phyloP scores from a whole-genome alignment of 1,140 invertebrate genomes.

The Neodiprion pinetum region DNA sequence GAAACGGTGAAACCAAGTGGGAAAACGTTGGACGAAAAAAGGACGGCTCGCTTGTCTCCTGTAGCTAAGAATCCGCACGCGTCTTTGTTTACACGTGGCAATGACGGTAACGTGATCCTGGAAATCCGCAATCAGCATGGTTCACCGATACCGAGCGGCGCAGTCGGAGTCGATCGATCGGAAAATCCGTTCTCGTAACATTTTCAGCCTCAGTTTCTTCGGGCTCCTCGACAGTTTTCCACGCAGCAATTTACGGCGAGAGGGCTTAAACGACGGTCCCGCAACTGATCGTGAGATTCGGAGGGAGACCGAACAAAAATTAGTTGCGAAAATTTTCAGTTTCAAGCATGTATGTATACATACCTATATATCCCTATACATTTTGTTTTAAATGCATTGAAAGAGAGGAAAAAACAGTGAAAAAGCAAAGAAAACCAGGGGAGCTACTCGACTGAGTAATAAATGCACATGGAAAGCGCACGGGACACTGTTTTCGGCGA shows the following conservation, averaged over 20 bases:
- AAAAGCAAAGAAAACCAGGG: no score
- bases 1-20: conserved; percentile 25
- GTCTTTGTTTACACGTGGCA: neutral
- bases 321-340: no score
- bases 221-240: neutral
- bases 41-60: neutral
- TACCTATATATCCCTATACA: no score
- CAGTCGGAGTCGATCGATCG: neutral
- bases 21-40: neutral
- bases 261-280: no score
- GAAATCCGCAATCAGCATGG: neutral
- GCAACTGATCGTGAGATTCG: neutral
- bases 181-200: neutral
- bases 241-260: no score
- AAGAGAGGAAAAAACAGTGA: no score
- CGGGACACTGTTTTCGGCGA: no score
- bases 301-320: neutral
- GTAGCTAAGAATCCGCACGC: neutral
- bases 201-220: neutral
- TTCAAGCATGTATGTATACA: no score
- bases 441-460: no score
- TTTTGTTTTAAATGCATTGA: no score
- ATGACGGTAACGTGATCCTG: neutral
- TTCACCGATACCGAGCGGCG: neutral
- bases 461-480: no score